A percentile compares a stretch with the other conserved stretches of the same genome.
Conservation (phyloP, 2,888 invertebrate genomes). For the Diarsia rubi region DNA sequence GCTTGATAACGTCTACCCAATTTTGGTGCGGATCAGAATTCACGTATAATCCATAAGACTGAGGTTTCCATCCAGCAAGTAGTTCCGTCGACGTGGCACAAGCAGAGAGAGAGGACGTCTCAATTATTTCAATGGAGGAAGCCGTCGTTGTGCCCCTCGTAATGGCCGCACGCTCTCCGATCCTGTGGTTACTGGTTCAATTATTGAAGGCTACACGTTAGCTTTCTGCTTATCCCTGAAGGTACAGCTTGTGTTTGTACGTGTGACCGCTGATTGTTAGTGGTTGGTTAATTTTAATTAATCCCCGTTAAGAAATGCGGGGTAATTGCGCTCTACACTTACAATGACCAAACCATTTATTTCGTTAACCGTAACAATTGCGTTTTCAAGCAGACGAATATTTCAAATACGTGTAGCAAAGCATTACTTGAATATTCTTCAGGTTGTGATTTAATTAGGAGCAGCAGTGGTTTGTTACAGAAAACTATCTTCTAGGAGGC, state of each 20-base stretch:
- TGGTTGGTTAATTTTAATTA: conserved; percentile 14
- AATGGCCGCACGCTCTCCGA: conserved; percentile 43
- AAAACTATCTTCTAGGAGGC: neutral
- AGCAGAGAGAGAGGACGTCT: conserved; percentile 37
- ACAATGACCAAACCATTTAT: neutral
- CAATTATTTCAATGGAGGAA: conserved; percentile 62
- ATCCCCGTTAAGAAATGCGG: neutral
- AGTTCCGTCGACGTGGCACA: conserved; percentile 50
- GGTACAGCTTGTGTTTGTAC: conserved; percentile 4
- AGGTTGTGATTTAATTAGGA: neutral
- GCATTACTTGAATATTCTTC: neutral
- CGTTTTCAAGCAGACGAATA: neutral
- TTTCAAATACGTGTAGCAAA: neutral
- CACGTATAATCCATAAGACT: conserved; percentile 28
- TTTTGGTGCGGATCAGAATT: conserved; percentile 1
- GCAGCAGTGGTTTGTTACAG: no score
- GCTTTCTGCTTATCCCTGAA: conserved; percentile 24
- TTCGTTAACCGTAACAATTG: neutral
- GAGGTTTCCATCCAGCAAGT: conserved; percentile 11
- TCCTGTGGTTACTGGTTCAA: conserved; percentile 55
- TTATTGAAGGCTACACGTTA: conserved; percentile 45
- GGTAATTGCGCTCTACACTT: neutral
- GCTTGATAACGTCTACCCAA: neutral
- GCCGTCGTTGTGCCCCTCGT: conserved; percentile 45
- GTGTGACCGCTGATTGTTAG: conserved; percentile 25